Conservation (phyloP, 2,888 invertebrate species). For the Amblyjoppa proteus region DNA sequence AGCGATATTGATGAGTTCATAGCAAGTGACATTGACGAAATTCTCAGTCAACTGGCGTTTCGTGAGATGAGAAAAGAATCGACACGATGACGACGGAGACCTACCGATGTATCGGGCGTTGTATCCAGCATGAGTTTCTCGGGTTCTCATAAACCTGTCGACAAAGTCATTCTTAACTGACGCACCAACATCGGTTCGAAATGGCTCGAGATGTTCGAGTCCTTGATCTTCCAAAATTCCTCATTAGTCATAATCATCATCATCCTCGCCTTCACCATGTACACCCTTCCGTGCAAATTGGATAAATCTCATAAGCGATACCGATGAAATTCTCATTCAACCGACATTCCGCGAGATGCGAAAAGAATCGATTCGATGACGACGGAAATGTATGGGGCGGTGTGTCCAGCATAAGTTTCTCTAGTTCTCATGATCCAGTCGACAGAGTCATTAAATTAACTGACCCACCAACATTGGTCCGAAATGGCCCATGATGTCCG, state of each 20-base stretch:
- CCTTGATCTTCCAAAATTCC: slow-evolving; percentile 34
- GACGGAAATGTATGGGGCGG: too few relatives aligned
- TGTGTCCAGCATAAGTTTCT: slow-evolving; percentile 14
- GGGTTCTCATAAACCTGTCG: slow-evolving; percentile 54
- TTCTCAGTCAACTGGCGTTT: slow-evolving; percentile 65
- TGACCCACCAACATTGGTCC: slow-evolving; percentile 15
- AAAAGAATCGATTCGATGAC: slow-evolving; percentile 67
- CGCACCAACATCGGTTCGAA: slow-evolving; percentile 1
- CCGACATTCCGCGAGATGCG: slow-evolving; percentile 58
- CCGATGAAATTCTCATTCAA: slow-evolving; percentile 59
- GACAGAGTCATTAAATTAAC: slow-evolving; percentile 53
- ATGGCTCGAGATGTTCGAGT: not conserved
- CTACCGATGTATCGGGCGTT: too few relatives aligned
- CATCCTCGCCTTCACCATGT: not conserved
- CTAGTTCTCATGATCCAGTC: slow-evolving; percentile 57
- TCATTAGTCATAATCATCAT: slow-evolving; percentile 51
- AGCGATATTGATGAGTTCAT: slow-evolving; percentile 21
- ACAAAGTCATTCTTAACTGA: slow-evolving; percentile 50
- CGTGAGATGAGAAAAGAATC: slow-evolving; percentile 62
- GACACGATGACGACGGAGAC: slow-evolving; percentile 56
- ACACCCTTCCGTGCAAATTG: slow-evolving; percentile 17
- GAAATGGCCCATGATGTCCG: not conserved
- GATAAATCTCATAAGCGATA: slow-evolving; percentile 33
- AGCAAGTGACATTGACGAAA: slow-evolving; percentile 43
- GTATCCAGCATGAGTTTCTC: slow-evolving; percentile 19